Conservation (phyloP, 1,140 invertebrate species). For the Bicyclus anynana region DNA sequence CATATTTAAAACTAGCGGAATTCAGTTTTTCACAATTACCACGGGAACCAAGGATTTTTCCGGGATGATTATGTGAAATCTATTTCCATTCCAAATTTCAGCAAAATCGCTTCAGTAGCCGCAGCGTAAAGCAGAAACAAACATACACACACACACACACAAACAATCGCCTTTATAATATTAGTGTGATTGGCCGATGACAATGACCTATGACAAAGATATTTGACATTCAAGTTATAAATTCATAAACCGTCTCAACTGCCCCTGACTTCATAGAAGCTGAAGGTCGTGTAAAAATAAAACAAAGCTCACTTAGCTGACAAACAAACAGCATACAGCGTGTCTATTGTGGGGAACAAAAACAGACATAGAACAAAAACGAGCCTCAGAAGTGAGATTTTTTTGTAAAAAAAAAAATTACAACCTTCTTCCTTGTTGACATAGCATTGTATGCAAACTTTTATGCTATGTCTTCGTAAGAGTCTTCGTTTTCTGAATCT, state of each 20-base stretch:
- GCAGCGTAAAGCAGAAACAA: too few relatives aligned
- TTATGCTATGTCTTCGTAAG: background rate
- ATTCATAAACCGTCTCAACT: conserved; percentile 21
- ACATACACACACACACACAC: too few relatives aligned
- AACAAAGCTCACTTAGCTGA: conserved; percentile 17
- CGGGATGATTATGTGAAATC: too few relatives aligned
- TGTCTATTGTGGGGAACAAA: conserved; percentile 23
- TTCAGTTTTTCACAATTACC: too few relatives aligned
- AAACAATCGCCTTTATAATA: too few relatives aligned
- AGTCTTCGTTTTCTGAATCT: background rate
- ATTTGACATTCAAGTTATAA: conserved; percentile 8
- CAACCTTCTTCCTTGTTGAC: background rate
- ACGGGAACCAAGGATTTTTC: too few relatives aligned
- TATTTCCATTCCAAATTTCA: too few relatives aligned
- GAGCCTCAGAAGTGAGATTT: background rate
- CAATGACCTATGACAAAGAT: too few relatives aligned
- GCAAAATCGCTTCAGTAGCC: too few relatives aligned
- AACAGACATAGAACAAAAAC: conserved; percentile 16
- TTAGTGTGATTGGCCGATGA: too few relatives aligned
- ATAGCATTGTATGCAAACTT: background rate
- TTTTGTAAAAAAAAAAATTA: background rate
- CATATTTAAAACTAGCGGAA: too few relatives aligned
- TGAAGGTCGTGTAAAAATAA: conserved; percentile 23
- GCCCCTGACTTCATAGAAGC: conserved; percentile 1
- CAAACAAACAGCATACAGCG: conserved; percentile 18